Evolutionary conservation across 2,888 invertebrate genomes (phyloP).

Genomic region (Brachyopa scutellaris): DNA sequence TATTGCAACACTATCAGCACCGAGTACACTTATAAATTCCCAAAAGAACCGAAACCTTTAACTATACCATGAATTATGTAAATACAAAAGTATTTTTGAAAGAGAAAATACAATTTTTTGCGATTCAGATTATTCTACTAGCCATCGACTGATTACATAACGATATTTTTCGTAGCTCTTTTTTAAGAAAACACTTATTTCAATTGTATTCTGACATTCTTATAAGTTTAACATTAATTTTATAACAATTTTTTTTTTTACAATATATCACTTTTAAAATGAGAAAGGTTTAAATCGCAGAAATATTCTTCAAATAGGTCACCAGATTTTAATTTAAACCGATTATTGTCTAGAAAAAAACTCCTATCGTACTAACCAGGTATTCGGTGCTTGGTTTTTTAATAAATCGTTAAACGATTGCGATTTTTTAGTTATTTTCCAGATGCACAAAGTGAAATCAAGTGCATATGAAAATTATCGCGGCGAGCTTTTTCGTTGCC

Average conservation of each 20-base stretch:
- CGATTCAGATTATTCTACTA: conserved; percentile 31
- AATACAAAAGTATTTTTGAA: conserved; percentile 35
- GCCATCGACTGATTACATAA: conserved; percentile 53
- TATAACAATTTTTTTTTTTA: not conserved
- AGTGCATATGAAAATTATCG: conserved; percentile 51
- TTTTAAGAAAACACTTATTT: conserved; percentile 8
- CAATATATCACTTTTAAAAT: conserved; percentile 8
- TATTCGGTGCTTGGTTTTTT: not conserved
- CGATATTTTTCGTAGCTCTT: conserved; percentile 9
- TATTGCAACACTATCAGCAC: not conserved
- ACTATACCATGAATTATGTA: conserved; percentile 33
- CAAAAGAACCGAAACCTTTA: not conserved
- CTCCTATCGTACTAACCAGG: conserved; percentile 40
- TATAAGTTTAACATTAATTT: not conserved
- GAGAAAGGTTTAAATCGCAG: not conserved
- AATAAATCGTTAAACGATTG: too few relatives aligned
- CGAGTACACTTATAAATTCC: not conserved
- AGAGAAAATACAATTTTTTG: conserved; percentile 35
- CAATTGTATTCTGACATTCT: not conserved
- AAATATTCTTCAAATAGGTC: conserved; percentile 18
- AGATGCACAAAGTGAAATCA: conserved; percentile 26
- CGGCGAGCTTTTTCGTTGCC: conserved; percentile 57
- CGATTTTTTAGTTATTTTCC: conserved; percentile 36
- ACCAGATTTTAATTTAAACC: not conserved
- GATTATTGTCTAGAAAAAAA: not conserved